Percentiles rank a stretch among this genome's conserved stretches.
phyloP scores from a whole-genome alignment of 2,113 vertebrate species.

The Symphodus melops region DNA sequence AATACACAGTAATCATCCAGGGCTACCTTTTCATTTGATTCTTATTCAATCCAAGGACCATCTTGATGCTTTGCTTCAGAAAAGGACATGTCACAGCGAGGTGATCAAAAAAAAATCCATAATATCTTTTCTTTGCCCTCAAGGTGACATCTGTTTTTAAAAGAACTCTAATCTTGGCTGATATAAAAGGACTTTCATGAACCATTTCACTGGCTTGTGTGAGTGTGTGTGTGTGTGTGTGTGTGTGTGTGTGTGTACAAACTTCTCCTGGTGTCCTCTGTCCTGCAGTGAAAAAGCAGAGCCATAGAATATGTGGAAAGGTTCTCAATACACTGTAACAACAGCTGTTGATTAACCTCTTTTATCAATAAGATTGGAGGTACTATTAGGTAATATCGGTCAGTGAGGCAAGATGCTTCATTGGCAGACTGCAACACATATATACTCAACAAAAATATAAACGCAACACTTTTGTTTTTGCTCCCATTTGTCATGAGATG shows the following conservation, averaged over 20 bases:
- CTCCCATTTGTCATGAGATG: too few relatives aligned
- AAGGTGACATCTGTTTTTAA: constrained; percentile 75
- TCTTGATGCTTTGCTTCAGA: constrained; percentile 23
- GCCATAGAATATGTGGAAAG: constrained; percentile 51
- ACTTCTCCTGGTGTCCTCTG: constrained; percentile 27
- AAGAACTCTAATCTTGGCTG: constrained; percentile 70
- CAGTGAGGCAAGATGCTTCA: constrained; percentile 23
- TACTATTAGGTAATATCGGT: background rate
- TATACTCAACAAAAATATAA: too few relatives aligned
- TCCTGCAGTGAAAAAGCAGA: constrained; percentile 50
- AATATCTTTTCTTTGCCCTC: constrained; percentile 70
- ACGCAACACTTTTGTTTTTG: too few relatives aligned
- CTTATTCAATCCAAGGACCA: constrained; percentile 25
- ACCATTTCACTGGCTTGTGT: constrained; percentile 51
- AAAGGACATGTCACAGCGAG: constrained; percentile 42
- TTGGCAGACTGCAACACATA: constrained; percentile 5
- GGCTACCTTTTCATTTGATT: constrained; percentile 22
- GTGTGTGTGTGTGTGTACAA: background rate
- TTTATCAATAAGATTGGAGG: constrained; percentile 25
- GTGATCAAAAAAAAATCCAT: constrained; percentile 69
- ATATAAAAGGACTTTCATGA: constrained; percentile 71
- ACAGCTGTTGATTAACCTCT: constrained; percentile 30
- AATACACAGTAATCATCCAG: constrained; percentile 16
- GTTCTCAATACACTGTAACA: constrained; percentile 31
- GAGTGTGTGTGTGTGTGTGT: constrained; percentile 4